Percentiles rank a stretch among this genome's conserved stretches.
phyloP scores from a whole-genome alignment of 2,888 invertebrate genomes.

The Pammene fasciana region DNA sequence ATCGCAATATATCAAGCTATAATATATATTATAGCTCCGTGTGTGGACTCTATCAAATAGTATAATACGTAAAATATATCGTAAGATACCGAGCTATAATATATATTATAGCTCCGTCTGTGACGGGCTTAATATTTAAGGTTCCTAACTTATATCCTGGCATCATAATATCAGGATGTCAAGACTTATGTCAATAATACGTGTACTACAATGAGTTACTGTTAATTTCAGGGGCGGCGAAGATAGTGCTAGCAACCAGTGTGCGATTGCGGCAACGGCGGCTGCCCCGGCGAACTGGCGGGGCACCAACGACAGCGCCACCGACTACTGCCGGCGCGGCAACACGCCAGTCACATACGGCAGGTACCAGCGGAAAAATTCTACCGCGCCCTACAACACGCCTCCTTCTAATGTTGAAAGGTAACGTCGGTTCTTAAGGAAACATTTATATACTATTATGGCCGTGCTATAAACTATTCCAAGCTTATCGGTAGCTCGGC shows the following conservation, averaged over 20 bases:
- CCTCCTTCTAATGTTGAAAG: conserved; percentile 78
- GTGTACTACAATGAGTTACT: neutral
- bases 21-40: too few relatives aligned
- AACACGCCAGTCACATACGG: conserved; percentile 81
- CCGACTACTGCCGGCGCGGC: conserved; percentile 77
- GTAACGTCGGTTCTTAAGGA: conserved; percentile 54
- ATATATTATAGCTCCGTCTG: too few relatives aligned
- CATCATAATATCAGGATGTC: too few relatives aligned
- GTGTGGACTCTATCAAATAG: too few relatives aligned
- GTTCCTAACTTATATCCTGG: neutral
- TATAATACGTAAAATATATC: too few relatives aligned
- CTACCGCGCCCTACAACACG: conserved; percentile 73
- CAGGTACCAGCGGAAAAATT: conserved; percentile 84
- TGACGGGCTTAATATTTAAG: too few relatives aligned
- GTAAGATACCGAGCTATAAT: too few relatives aligned
- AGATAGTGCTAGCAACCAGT: conserved; percentile 73
- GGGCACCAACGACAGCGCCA: conserved; percentile 79
- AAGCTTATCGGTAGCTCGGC: conserved; percentile 19
- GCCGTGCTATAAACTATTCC: conserved; percentile 10
- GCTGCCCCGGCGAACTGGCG: conserved; percentile 79
- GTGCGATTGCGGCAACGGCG: conserved; percentile 75
- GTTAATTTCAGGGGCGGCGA: conserved; percentile 67
- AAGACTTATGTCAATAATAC: neutral
- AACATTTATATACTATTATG: conserved; percentile 15
- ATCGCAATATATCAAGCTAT: too few relatives aligned